Percentiles rank a stretch among this genome's conserved stretches.
These are phyloP conservation scores for Trematomus bernacchii DNA, from an alignment of 2,797 vertebrate species.

Conservation along the genomic window DNA sequence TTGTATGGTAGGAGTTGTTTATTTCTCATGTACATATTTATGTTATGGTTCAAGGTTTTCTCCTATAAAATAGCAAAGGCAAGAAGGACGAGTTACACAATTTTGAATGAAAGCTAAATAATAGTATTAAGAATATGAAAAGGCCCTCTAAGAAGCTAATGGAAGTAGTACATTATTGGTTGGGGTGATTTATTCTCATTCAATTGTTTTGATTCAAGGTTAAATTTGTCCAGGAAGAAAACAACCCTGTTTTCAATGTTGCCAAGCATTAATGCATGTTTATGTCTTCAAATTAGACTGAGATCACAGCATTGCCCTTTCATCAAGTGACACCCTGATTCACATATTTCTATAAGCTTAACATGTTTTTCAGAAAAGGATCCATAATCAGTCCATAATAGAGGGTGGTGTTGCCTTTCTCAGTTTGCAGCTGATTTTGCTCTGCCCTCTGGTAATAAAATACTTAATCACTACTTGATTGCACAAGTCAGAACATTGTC, in stretches of 20 bases:
- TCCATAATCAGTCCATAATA: conserved; percentile 42
- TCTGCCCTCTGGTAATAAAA: conserved; percentile 58
- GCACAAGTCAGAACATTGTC: conserved; percentile 65
- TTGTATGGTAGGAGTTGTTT: conserved; percentile 34
- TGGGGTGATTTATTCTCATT: background rate
- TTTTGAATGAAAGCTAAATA: conserved; percentile 19
- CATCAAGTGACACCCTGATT: conserved; percentile 29
- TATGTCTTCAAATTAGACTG: background rate
- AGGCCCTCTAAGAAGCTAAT: background rate
- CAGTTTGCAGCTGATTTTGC: conserved; percentile 55
- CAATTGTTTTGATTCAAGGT: conserved; percentile 5
- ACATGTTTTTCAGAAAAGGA: conserved; percentile 40
- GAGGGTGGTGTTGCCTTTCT: conserved; percentile 37
- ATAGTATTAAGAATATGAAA: background rate
- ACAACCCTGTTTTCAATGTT: background rate
- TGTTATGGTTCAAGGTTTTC: conserved; percentile 17
- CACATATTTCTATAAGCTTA: conserved; percentile 18
- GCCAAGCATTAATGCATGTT: conserved; percentile 2
- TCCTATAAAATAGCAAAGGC: conserved; percentile 25
- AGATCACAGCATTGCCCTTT: conserved; percentile 19
- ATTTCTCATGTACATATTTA: conserved; percentile 13
- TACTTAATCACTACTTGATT: conserved; percentile 73
- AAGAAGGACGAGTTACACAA: conserved; percentile 6
- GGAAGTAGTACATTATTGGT: conserved; percentile 9
- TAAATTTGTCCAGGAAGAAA: background rate